Percentiles rank a stretch among this genome's conserved stretches.
These are phyloP conservation scores for Drosophila nebulosa DNA, from an alignment of 1,140 invertebrate species.

Conservation along the genomic window DNA sequence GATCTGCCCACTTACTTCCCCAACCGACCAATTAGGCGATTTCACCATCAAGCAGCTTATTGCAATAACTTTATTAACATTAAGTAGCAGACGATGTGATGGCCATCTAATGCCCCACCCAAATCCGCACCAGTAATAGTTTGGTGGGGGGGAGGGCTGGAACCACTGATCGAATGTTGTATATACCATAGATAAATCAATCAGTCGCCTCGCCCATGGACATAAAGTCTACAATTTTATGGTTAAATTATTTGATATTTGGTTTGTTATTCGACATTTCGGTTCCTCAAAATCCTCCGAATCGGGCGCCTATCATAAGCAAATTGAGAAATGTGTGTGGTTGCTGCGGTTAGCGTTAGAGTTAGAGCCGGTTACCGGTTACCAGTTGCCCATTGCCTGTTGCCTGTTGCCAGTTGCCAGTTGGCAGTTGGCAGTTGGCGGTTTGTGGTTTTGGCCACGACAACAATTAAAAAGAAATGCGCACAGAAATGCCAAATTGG, in stretches of 20 bases:
- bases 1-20: constrained; percentile 12
- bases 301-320: constrained; percentile 52
- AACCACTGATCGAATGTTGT: background rate
- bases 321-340: constrained; percentile 38
- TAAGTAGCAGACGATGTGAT: background rate
- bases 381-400: too few relatives aligned
- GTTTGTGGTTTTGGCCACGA: constrained; percentile 17
- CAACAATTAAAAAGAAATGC: constrained; percentile 71
- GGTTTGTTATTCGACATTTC: constrained; percentile 2
- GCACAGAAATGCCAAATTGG: constrained; percentile 61
- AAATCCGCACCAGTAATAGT: background rate
- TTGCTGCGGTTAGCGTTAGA: background rate
- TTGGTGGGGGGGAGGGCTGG: too few relatives aligned
- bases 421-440: too few relatives aligned
- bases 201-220: constrained; percentile 23
- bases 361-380: constrained; percentile 20
- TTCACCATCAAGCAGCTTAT: constrained; percentile 4
- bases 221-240: constrained; percentile 33
- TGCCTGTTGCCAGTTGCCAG: too few relatives aligned
- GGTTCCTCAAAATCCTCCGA: constrained; percentile 32
- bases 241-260: background rate
- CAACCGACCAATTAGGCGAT: background rate
- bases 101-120: background rate
- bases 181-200: constrained; percentile 17
- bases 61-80: constrained; percentile 9